Evolutionary conservation across 1,140 invertebrate species (phyloP).

Genomic region (Branchinecta lynchi): DNA sequence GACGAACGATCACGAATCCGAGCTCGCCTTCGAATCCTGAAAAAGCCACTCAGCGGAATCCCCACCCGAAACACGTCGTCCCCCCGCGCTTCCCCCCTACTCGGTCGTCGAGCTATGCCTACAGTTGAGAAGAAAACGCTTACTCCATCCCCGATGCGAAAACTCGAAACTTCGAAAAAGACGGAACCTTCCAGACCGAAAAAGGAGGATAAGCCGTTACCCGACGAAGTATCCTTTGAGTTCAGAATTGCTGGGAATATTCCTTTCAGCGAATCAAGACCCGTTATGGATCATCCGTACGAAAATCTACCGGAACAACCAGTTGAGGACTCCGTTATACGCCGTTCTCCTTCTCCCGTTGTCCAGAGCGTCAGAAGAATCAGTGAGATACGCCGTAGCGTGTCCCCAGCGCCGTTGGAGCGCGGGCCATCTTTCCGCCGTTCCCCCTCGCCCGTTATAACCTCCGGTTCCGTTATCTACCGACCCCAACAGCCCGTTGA

Average conservation of each 20-base stretch:
- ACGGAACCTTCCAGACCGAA: not conserved
- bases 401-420: not conserved
- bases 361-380: not conserved
- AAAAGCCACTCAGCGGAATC: slow-evolving; percentile 15
- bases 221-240: not conserved
- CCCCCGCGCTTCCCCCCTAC: slow-evolving; percentile 11
- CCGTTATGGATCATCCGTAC: not conserved
- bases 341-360: not conserved
- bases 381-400: not conserved
- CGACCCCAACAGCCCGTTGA: not conserved
- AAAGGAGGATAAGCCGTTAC: not conserved
- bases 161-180: not conserved
- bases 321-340: not conserved
- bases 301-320: slow-evolving; percentile 24
- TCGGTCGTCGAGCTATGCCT: slow-evolving; percentile 14
- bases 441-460: not conserved
- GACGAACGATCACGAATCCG: slow-evolving; percentile 53
- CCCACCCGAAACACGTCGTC: not conserved
- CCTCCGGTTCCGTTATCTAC: not conserved
- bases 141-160: not conserved
- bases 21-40: slow-evolving; percentile 49
- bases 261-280: too few relatives aligned
- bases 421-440: not conserved
- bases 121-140: not conserved
- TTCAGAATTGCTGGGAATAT: too few relatives aligned